Conservation (phyloP, 2,888 invertebrate genomes). For the Tuta absoluta region DNA sequence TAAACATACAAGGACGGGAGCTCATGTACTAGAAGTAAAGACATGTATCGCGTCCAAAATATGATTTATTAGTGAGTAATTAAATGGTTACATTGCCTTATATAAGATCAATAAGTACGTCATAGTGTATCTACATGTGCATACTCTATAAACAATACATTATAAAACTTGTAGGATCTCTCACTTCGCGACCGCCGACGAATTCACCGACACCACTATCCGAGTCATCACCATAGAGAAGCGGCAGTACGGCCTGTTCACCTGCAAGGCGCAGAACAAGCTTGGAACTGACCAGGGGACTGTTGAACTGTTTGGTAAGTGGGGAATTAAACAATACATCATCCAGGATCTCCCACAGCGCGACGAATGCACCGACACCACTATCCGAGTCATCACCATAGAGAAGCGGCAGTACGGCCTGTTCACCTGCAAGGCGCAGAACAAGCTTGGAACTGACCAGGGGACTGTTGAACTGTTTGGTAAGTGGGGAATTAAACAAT, state of each 20-base stretch:
- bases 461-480: slow-evolving; percentile 91
- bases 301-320: slow-evolving; percentile 91
- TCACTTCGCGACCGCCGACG: slow-evolving; percentile 94
- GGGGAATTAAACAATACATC: neutral
- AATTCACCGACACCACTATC: slow-evolving; percentile 94
- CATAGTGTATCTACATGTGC: too few relatives aligned
- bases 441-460: slow-evolving; percentile 92
- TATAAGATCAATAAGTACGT: too few relatives aligned
- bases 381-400: slow-evolving; percentile 92
- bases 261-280: slow-evolving; percentile 94
- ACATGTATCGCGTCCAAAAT: too few relatives aligned
- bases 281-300: slow-evolving; percentile 89
- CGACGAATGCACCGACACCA: slow-evolving; percentile 95
- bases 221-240: slow-evolving; percentile 95
- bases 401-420: slow-evolving; percentile 94
- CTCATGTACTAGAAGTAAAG: too few relatives aligned
- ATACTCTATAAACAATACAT: neutral
- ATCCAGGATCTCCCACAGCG: slow-evolving; percentile 91
- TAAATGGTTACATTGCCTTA: too few relatives aligned
- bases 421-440: slow-evolving; percentile 93
- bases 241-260: slow-evolving; percentile 91
- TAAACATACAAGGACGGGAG: too few relatives aligned
- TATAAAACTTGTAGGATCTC: slow-evolving; percentile 83
- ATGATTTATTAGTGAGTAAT: too few relatives aligned
- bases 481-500: slow-evolving; percentile 64